Evolutionary conservation across 2,888 invertebrate species (phyloP).

Genomic region (Steinernema carpocapsae): DNA sequence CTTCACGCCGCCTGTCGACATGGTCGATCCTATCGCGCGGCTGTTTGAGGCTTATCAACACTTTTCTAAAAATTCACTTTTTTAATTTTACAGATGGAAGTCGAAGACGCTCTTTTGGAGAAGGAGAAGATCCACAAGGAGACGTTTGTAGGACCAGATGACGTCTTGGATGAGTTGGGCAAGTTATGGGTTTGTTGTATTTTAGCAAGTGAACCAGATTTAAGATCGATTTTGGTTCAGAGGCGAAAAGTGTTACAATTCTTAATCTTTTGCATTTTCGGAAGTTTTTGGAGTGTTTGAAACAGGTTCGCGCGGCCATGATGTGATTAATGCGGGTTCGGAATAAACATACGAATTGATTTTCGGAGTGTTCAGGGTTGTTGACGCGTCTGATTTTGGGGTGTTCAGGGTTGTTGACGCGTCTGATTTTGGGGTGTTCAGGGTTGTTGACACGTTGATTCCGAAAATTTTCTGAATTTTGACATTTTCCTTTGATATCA

Average conservation of each 20-base stretch:
- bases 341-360: too few species aligned
- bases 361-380: too few species aligned
- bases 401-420: too few species aligned
- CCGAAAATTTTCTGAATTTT: too few species aligned
- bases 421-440: too few species aligned
- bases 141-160: constrained; percentile 6
- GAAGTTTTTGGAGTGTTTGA: not conserved
- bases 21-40: not conserved
- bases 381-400: too few species aligned
- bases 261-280: not conserved
- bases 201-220: not conserved
- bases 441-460: too few species aligned
- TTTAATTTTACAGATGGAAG: constrained; percentile 6
- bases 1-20: not conserved
- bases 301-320: not conserved
- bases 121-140: not conserved
- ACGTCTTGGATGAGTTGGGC: constrained; percentile 14
- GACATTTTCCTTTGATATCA: too few species aligned
- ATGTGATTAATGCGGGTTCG: not conserved
- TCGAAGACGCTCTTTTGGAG: constrained; percentile 1
- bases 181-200: not conserved
- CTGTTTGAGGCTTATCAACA: not conserved
- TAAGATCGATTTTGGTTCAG: not conserved
- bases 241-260: not conserved
- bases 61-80: not conserved